Evolutionary conservation across 2,113 vertebrate genomes (phyloP), one percentile per base, ranked within the genome.

Genomic region (Zapus hudsonius): DNA sequence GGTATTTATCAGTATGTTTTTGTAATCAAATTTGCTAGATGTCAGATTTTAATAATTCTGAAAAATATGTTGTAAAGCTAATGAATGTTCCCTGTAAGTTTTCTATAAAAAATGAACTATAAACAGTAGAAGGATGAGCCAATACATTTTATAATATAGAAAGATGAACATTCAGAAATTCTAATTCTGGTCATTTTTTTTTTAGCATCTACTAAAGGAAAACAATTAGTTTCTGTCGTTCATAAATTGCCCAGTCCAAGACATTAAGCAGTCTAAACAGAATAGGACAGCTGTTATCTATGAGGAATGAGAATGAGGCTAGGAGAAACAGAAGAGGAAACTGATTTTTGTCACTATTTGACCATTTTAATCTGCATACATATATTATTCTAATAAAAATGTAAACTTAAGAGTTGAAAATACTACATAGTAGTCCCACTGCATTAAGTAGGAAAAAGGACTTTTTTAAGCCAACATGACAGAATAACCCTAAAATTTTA

Each of bases 361-460:
- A 64, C 16, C 31, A 76, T 64, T 85, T 89, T 80, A 89, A 80
- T 89, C 33, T 76, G 4, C 4, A 64, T 59, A 29, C 5, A 17
- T 57, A 70, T 75, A 52, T 52, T 70, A 75, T 42, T 90, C 86
- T 72, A 12, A 66, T 52, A 84, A 83, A 89, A 61, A 61, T 69
- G 38, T 52, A 69, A 87, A 95, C 31, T 55, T 81, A 80, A 42
- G n/a, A 67, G 22, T 87, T 67, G 11, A 59, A 85, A 81, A 91
- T 57, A 70, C 47, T 72, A n/a, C 23, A 36, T n/a, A 63, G 33
- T 20, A 91, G 36, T 70, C 33, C 38, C 20, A 40, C 52, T 36
- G 22, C 12, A 75, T 22, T 85, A 59, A 91, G 52, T 57, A 15
- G 40, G 19, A 3, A 33, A 52, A 63, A 47, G 52, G 52, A 10